Evolutionary conservation across 2,113 vertebrate genomes (phyloP).

Genomic region (Gasterosteus aculeatus): DNA sequence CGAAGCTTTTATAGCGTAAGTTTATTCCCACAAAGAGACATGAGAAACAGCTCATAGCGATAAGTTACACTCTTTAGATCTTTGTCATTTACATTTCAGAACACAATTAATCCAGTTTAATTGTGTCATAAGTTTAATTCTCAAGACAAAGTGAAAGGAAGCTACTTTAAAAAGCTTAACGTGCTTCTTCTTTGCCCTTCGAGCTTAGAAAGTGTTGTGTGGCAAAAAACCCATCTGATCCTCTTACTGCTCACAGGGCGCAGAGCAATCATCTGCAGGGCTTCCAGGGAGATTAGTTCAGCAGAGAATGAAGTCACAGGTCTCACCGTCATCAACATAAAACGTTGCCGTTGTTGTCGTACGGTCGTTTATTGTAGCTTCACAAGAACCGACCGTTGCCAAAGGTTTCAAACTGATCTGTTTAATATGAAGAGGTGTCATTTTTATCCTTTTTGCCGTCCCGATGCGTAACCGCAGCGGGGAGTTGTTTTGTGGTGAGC

Average conservation of each 20-base stretch:
- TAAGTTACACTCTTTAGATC: neutral
- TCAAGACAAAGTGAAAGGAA: neutral
- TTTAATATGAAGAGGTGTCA: neutral
- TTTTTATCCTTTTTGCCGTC: neutral
- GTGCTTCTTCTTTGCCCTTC: neutral
- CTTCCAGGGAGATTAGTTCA: conserved; percentile 26
- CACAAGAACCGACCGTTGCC: neutral
- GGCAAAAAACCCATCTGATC: conserved; percentile 25
- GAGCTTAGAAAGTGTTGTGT: conserved; percentile 10
- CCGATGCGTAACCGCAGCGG: conserved; percentile 6
- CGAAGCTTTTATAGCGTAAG: neutral
- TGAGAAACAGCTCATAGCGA: neutral
- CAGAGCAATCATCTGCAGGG: conserved; percentile 22
- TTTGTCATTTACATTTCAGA: neutral
- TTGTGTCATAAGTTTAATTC: no score
- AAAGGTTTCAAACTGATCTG: neutral
- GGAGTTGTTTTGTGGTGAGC: conserved; percentile 9
- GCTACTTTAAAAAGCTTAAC: conserved; percentile 7
- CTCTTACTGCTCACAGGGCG: conserved; percentile 26
- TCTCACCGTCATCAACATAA: neutral
- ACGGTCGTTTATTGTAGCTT: neutral
- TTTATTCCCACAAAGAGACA: neutral
- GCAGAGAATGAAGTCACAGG: conserved; percentile 11
- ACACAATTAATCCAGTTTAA: neutral
- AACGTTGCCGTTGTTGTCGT: neutral